Evolutionary conservation across 1,140 invertebrate genomes (phyloP), one percentile per base, ranked within the genome.

Genomic region (Drosophila lowei): DNA sequence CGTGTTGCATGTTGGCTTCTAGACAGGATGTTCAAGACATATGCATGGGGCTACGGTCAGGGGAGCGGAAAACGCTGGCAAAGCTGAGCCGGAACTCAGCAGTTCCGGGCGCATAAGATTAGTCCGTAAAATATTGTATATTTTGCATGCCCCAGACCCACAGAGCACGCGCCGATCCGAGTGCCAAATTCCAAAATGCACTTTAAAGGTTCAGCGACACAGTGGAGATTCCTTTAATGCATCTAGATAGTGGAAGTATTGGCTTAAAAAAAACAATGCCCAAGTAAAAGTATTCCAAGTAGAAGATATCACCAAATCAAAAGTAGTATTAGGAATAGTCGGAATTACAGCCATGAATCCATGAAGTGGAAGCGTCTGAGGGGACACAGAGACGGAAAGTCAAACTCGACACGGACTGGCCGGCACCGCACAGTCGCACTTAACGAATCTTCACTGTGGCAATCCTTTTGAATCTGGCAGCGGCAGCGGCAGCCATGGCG

Each of bases 61-160:
- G 65, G 21, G 25, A 68, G 63, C 72, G 81, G 83, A 81, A 81
- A 88, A 80, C 76, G 70, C 76, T 73, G 64, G 73, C 77, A 66
- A 86, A 81, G 50, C 70, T 85, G 74, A 77, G 74, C 83, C 83
- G 81, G 81, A 86, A 86, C 59, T 65, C 43, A 6, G 43, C 66
- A 48, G 64, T 66, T 81, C 77, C 80, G 72, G 81, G 60, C 64
- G 64, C 73, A 77, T 78, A 67, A 86, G 81, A 86, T 86, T 88
- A 86, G 73, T 71, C 66, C 50, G 70, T 62, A 75, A 88, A 86
- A 88, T 80, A 73, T 73, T 73, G 60, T 73, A 67, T 75, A 63
- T 88, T 85, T 62, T 62, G 70, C 74, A 71, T 70, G 61, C 78
- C 68, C 60, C 49, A 73, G 61, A 78, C 65, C 60, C 49, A 73